Evolutionary conservation across 1,140 invertebrate species (phyloP).

Genomic region (Diabrotica undecimpunctata): DNA sequence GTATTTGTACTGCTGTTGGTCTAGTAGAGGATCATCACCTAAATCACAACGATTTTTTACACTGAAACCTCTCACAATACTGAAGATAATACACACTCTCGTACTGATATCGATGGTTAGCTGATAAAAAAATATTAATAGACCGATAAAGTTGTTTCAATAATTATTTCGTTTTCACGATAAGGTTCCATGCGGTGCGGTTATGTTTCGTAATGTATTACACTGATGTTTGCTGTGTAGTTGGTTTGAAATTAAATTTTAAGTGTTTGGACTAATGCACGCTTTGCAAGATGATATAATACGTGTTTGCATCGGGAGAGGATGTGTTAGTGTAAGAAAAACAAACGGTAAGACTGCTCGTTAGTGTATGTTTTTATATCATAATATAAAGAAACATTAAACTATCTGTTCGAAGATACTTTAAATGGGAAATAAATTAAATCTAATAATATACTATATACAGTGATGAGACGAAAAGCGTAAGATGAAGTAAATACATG

Average conservation of each 20-base stretch:
- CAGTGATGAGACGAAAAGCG: too few species aligned
- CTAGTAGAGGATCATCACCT: constrained; percentile 76
- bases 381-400: too few species aligned
- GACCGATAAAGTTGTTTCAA: constrained; percentile 1
- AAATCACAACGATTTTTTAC: constrained; percentile 20
- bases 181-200: background rate
- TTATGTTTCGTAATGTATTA: background rate
- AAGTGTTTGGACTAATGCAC: too few species aligned
- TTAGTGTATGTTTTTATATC: too few species aligned
- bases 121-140: background rate
- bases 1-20: constrained; percentile 84
- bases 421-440: too few species aligned
- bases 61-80: background rate
- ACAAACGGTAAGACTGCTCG: too few species aligned
- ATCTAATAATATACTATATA: too few species aligned
- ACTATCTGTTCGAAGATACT: too few species aligned
- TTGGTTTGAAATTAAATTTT: background rate
- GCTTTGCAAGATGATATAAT: too few species aligned
- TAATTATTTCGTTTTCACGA: background rate
- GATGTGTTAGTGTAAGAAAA: too few species aligned
- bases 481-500: too few species aligned
- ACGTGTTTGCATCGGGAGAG: too few species aligned
- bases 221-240: background rate
- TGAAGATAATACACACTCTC: background rate
- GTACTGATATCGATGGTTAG: background rate